phyloP scores from a whole-genome alignment of 2,888 invertebrate genomes.

The Cheilosia vulpina region DNA sequence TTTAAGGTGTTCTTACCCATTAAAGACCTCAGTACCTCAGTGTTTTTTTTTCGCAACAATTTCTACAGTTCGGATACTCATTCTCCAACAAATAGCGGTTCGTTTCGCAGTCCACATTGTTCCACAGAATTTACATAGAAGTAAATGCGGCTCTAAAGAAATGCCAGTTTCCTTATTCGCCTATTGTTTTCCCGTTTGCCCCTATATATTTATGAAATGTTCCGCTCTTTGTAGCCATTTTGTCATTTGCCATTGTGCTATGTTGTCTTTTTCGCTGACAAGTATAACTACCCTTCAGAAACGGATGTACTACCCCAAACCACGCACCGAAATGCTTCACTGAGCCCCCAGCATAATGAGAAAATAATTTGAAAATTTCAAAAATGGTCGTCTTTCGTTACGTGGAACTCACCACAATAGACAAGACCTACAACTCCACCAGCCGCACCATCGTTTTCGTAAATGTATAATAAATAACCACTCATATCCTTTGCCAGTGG shows the following conservation, averaged over 20 bases:
- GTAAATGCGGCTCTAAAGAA: background rate
- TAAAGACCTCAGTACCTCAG: no score
- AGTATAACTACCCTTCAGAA: conserved; percentile 29
- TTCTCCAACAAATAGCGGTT: no score
- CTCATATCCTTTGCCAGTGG: conserved; percentile 32
- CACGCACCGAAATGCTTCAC: conserved; percentile 17
- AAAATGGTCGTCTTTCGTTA: conserved; percentile 37
- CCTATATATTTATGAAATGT: conserved; percentile 51
- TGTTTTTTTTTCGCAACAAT: no score
- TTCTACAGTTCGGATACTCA: no score
- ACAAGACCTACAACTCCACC: background rate
- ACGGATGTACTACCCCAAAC: conserved; percentile 9
- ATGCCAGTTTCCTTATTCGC: conserved; percentile 21
- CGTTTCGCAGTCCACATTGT: no score
- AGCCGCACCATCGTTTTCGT: background rate
- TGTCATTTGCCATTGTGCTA: conserved; percentile 60
- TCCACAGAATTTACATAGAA: no score
- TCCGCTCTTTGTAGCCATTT: conserved; percentile 64
- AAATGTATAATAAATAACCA: conserved; percentile 46
- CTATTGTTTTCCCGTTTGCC: conserved; percentile 8
- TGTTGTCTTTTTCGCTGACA: conserved; percentile 30
- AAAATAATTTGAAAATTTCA: conserved; percentile 62
- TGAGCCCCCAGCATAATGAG: conserved; percentile 51
- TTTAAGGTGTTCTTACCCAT: no score
- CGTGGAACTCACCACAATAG: conserved; percentile 25